Conservation (phyloP, 2,888 invertebrate species). For the Acanthoscelides obtectus region DNA sequence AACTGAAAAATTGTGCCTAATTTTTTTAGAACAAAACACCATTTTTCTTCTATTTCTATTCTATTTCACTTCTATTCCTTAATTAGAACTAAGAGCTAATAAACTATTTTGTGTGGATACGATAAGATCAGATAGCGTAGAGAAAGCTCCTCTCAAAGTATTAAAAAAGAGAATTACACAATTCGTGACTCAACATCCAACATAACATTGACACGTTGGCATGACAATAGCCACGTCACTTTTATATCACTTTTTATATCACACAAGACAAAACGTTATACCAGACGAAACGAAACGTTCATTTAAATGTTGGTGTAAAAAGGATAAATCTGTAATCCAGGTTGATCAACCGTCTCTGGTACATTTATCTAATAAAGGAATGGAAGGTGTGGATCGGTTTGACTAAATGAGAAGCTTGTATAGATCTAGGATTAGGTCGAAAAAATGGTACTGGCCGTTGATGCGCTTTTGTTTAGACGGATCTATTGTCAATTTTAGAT, state of each 20-base stretch:
- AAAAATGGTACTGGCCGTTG: conserved; percentile 1
- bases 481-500: neutral
- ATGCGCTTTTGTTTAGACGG: no score
- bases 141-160: conserved; percentile 14
- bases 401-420: no score
- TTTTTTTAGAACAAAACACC: neutral
- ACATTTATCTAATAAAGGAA: no score
- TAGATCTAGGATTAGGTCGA: conserved; percentile 3
- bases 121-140: conserved; percentile 10
- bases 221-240: neutral
- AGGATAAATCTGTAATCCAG: neutral
- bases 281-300: no score
- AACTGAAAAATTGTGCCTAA: conserved; percentile 3
- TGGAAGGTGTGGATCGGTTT: no score
- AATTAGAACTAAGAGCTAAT: conserved; percentile 3
- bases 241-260: no score
- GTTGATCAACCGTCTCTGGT: conserved; percentile 3
- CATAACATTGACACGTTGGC: no score
- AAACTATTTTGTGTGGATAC: conserved; percentile 8
- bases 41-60: neutral
- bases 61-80: conserved; percentile 2
- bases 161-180: conserved; percentile 11
- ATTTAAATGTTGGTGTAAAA: no score
- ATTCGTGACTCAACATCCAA: no score
- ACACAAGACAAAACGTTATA: neutral